These are phyloP conservation scores for Condylura cristata DNA, from an alignment of 2,113 vertebrate species.

Conservation along the genomic window DNA sequence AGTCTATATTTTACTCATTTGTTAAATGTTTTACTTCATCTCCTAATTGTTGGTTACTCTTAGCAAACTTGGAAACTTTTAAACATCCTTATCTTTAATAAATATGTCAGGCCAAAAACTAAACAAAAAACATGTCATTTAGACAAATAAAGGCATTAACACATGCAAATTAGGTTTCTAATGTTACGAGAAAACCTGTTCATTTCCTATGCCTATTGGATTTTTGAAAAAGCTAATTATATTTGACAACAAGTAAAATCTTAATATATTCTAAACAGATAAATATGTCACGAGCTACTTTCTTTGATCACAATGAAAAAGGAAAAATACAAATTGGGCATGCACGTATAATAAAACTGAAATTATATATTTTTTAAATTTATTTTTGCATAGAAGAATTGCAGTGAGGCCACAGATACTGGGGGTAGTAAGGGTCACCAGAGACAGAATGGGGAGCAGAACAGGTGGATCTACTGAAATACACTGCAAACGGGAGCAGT, in stretches of 20 bases:
- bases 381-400: no score
- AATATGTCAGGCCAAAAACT: neutral
- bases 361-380: no score
- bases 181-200: neutral
- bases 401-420: no score
- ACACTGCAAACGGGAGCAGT: no score
- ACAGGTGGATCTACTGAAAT: no score
- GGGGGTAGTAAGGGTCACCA: no score
- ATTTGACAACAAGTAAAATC: neutral
- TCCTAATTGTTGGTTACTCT: neutral
- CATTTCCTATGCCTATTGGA: neutral
- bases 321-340: neutral
- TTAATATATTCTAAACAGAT: constrained; percentile 22
- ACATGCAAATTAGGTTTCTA: neutral
- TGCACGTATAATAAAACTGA: neutral
- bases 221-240: neutral
- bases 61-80: neutral
- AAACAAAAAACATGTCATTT: constrained; percentile 13
- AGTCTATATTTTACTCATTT: neutral
- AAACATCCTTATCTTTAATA: neutral
- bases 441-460: no score
- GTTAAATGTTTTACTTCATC: constrained; percentile 7
- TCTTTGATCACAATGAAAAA: neutral
- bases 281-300: neutral
- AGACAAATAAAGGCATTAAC: neutral